These are phyloP conservation scores for Notodonta dromedarius DNA, from an alignment of 2,888 invertebrate genomes.

Conservation along the genomic window DNA sequence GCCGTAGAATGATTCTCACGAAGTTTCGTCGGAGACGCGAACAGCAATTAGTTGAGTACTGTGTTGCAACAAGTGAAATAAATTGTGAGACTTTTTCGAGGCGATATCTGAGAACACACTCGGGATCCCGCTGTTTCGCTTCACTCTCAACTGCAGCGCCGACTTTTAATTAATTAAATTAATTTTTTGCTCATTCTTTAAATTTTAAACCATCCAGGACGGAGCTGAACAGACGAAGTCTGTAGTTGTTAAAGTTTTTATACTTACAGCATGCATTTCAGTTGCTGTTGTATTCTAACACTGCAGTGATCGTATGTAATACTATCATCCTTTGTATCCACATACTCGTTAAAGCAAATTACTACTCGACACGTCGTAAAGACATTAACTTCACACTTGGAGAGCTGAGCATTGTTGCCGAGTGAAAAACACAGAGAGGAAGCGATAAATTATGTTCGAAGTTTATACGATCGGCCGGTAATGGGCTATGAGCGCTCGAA, in stretches of 20 bases:
- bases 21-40: constrained; percentile 47
- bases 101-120: constrained; percentile 50
- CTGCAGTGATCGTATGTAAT: constrained; percentile 35
- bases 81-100: constrained; percentile 65
- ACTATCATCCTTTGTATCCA: constrained; percentile 46
- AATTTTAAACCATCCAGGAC: constrained; percentile 15
- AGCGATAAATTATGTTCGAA: constrained; percentile 81
- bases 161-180: constrained; percentile 57
- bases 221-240: constrained; percentile 10
- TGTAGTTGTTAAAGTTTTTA: constrained; percentile 17
- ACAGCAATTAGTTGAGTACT: constrained; percentile 56
- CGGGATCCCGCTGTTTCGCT: constrained; percentile 60
- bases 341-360: constrained; percentile 66
- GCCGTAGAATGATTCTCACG: constrained; percentile 56
- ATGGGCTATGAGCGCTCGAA: constrained; percentile 61
- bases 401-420: constrained; percentile 72
- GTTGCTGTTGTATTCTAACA: constrained; percentile 20
- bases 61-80: constrained; percentile 60
- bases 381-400: constrained; percentile 69
- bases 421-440: constrained; percentile 79
- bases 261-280: constrained; percentile 11
- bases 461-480: constrained; percentile 78
- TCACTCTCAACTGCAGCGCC: constrained; percentile 46
- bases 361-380: constrained; percentile 74
- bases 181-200: constrained; percentile 25